Conservation (phyloP, 2,113 vertebrate species). For the Hepsetus odoe region DNA sequence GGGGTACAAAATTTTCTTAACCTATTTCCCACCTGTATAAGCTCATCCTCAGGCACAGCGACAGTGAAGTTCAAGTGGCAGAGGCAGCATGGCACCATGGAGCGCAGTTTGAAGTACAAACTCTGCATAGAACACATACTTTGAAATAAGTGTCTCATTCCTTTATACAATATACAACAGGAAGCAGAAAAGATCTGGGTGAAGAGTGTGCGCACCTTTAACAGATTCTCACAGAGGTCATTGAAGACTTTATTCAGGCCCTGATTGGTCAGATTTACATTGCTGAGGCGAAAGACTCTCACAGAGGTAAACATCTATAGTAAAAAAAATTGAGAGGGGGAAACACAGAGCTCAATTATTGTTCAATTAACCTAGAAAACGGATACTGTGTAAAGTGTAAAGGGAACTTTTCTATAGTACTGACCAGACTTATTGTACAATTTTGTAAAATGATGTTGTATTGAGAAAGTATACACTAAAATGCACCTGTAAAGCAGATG, state of each 20-base stretch:
- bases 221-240: conserved; percentile 95
- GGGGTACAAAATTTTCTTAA: no score
- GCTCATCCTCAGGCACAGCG: conserved; percentile 94
- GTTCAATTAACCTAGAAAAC: no score
- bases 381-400: background rate
- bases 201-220: conserved; percentile 82
- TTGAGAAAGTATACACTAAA: background rate
- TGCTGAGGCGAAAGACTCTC: conserved; percentile 89
- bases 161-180: background rate
- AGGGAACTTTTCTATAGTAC: background rate
- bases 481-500: conserved; percentile 90
- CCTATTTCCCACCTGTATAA: conserved; percentile 87
- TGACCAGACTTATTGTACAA: background rate
- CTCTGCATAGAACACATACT: conserved; percentile 75
- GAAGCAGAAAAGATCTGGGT: background rate
- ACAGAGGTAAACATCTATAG: conserved; percentile 97
- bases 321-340: no score
- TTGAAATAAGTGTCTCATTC: background rate
- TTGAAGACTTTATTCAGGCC: conserved; percentile 96
- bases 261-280: conserved; percentile 90
- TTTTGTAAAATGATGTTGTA: background rate
- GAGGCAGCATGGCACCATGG: conserved; percentile 96
- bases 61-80: conserved; percentile 97
- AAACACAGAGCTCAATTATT: no score
- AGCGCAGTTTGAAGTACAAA: conserved; percentile 96